phyloP scores from a whole-genome alignment of 2,113 vertebrate species.

The Urocolius indicus region DNA sequence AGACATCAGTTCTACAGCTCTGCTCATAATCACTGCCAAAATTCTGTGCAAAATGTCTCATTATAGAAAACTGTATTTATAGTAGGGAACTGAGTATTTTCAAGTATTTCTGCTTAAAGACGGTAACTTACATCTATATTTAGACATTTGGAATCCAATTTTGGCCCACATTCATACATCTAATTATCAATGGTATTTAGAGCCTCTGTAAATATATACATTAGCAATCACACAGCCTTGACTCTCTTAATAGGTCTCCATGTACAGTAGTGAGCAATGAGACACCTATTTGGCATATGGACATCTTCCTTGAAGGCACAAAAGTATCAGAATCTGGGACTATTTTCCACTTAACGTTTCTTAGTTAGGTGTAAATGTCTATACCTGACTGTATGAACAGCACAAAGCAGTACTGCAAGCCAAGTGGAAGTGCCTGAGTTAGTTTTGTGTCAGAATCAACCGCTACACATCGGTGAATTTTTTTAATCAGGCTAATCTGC shows the following conservation, averaged over 20 bases:
- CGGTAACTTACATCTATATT: not conserved
- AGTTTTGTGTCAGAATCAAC: not conserved
- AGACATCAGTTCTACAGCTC: not conserved
- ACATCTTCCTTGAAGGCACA: not conserved
- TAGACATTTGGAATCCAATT: not conserved
- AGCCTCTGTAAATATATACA: not conserved
- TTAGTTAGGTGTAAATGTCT: not conserved
- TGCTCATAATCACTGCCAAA: not conserved
- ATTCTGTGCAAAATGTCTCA: not conserved
- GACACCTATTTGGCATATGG: not conserved
- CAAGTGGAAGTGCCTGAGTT: rapidly evolving
- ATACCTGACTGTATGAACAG: not conserved
- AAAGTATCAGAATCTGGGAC: not conserved
- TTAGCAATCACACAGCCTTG: not conserved
- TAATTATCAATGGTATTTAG: not conserved
- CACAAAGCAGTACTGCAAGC: not conserved
- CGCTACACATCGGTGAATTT: not conserved
- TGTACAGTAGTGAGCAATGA: not conserved
- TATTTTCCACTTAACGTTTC: not conserved
- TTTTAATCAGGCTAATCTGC: not conserved
- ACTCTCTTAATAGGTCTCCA: not conserved
- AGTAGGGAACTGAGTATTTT: not conserved
- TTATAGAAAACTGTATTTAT: not conserved
- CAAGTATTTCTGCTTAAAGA: not conserved
- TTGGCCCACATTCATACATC: not conserved